phyloP scores from a whole-genome alignment of 1,140 invertebrate genomes.

The Zaprionus lachaisei region DNA sequence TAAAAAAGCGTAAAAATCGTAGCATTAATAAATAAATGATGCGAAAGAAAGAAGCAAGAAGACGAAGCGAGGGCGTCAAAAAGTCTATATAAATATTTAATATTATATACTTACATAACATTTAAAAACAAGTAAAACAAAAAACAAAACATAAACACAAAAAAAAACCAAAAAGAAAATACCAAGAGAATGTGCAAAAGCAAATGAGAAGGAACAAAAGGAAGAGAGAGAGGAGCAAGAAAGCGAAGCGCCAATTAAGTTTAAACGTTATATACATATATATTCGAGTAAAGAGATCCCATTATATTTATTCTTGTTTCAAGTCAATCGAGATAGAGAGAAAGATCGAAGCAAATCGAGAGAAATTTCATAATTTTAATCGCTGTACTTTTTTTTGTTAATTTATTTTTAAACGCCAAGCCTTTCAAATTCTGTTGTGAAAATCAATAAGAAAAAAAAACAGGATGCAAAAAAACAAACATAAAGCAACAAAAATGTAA shows the following conservation, averaged over 20 bases:
- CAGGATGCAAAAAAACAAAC: slow-evolving; percentile 35
- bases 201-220: slow-evolving; percentile 20
- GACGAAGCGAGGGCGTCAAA: slow-evolving; percentile 23
- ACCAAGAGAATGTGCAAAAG: slow-evolving; percentile 49
- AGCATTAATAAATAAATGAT: slow-evolving; percentile 57
- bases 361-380: slow-evolving; percentile 44
- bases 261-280: slow-evolving; percentile 52
- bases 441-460: slow-evolving; percentile 35
- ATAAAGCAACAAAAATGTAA: slow-evolving; percentile 22
- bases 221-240: slow-evolving; percentile 29
- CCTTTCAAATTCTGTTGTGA: slow-evolving; percentile 70
- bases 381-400: slow-evolving; percentile 63
- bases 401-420: slow-evolving; percentile 74
- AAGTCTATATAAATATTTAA: slow-evolving; percentile 55
- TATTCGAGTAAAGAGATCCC: slow-evolving; percentile 53
- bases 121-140: slow-evolving; percentile 22
- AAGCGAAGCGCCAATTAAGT: slow-evolving; percentile 65
- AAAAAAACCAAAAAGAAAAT: slow-evolving; percentile 34
- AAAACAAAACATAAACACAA: slow-evolving; percentile 32
- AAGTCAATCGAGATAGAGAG: slow-evolving; percentile 16
- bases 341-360: slow-evolving; percentile 21
- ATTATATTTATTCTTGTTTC: slow-evolving; percentile 54
- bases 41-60: slow-evolving; percentile 13
- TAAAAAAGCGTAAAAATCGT: slow-evolving; percentile 75
- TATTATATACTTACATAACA: slow-evolving; percentile 45